These are phyloP conservation scores for Tapirus terrestris DNA, from an alignment of 2,113 vertebrate species.

Conservation along the genomic window DNA sequence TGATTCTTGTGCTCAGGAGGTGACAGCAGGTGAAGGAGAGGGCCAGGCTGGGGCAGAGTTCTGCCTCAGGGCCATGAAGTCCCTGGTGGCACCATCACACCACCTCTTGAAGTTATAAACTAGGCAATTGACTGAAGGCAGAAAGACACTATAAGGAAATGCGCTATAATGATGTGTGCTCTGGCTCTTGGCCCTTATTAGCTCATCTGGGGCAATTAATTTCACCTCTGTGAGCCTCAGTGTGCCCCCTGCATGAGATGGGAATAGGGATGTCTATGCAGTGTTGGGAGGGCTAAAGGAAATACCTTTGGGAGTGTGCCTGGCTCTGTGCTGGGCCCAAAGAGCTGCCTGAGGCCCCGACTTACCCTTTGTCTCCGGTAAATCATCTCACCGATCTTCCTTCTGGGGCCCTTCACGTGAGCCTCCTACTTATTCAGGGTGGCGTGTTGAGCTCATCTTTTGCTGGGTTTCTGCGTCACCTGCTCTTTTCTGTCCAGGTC, in stretches of 20 bases:
- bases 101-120: background rate
- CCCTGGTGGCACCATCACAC: background rate
- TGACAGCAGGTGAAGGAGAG: background rate
- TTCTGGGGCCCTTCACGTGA: background rate
- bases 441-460: background rate
- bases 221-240: background rate
- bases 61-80: background rate
- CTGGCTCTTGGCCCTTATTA: background rate
- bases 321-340: background rate
- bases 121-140: background rate
- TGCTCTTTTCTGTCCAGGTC: slow-evolving; percentile 60
- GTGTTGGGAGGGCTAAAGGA: background rate
- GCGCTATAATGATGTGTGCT: no score
- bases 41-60: background rate
- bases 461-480: slow-evolving; percentile 54
- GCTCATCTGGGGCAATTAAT: background rate
- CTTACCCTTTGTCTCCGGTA: background rate
- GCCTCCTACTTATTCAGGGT: background rate
- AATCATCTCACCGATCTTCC: background rate
- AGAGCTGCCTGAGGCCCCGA: background rate
- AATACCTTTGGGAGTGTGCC: background rate
- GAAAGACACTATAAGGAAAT: background rate
- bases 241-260: background rate
- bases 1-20: background rate
- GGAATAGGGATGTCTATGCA: fast-evolving